These are phyloP conservation scores for Perizoma affinitatum DNA, from an alignment of 2,888 invertebrate species.

Conservation along the genomic window DNA sequence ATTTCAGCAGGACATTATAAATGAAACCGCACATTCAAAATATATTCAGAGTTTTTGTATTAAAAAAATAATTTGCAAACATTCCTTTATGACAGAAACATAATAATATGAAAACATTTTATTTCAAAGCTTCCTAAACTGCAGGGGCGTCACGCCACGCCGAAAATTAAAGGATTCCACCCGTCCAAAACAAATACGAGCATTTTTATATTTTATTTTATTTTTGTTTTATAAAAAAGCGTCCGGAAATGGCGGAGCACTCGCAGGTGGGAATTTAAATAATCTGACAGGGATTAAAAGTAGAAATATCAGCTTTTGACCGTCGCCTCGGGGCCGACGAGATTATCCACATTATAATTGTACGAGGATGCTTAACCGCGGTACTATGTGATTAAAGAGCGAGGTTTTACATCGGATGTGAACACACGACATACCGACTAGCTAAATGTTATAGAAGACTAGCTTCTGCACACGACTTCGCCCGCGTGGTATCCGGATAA, in stretches of 20 bases:
- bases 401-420: constrained; percentile 6
- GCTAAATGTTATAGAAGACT: too few species aligned
- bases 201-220: constrained; percentile 83
- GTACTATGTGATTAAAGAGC: constrained; percentile 7
- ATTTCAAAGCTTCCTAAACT: constrained; percentile 71
- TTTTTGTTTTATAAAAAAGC: constrained; percentile 65
- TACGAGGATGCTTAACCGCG: constrained; percentile 42
- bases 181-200: constrained; percentile 82
- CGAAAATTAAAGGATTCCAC: constrained; percentile 82
- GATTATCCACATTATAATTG: constrained; percentile 70
- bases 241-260: constrained; percentile 63
- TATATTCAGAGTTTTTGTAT: too few species aligned
- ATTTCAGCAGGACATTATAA: too few species aligned
- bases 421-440: background rate
- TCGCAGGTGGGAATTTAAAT: constrained; percentile 84
- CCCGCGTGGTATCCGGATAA: too few species aligned
- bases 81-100: constrained; percentile 51
- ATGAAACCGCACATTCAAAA: too few species aligned
- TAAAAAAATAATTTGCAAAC: constrained; percentile 41
- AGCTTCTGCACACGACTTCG: too few species aligned
- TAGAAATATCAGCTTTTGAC: constrained; percentile 83
- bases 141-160: constrained; percentile 72
- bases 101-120: constrained; percentile 66
- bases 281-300: constrained; percentile 84
- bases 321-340: constrained; percentile 62